phyloP scores from a whole-genome alignment of 1,140 invertebrate species.

The Drosophila serrata region DNA sequence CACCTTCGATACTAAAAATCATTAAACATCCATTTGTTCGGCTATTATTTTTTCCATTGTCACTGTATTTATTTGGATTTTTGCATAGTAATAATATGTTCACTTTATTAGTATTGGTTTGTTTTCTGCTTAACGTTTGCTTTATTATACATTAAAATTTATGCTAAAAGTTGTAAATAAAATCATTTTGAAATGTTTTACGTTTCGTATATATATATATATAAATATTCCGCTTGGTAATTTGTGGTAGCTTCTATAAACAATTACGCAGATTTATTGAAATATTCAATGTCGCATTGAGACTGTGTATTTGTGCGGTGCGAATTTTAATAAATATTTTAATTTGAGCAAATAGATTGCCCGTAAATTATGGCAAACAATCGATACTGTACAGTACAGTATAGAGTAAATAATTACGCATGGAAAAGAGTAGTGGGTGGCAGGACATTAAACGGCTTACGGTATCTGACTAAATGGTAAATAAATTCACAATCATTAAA shows the following conservation, averaged over 20 bases:
- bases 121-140: slow-evolving; percentile 50
- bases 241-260: slow-evolving; percentile 59
- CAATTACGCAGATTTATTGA: slow-evolving; percentile 62
- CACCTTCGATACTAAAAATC: slow-evolving; percentile 16
- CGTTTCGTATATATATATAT: slow-evolving; percentile 26
- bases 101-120: slow-evolving; percentile 67
- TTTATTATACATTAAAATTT: slow-evolving; percentile 78
- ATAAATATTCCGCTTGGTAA: slow-evolving; percentile 27
- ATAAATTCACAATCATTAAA: slow-evolving; percentile 48
- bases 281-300: slow-evolving; percentile 51
- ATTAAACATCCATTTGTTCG: slow-evolving; percentile 37
- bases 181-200: slow-evolving; percentile 72
- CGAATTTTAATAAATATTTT: slow-evolving; percentile 46
- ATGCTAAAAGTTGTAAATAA: slow-evolving; percentile 76
- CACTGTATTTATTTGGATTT: slow-evolving; percentile 79
- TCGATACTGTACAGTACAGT: slow-evolving; percentile 4
- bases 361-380: slow-evolving; percentile 64
- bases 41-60: slow-evolving; percentile 41
- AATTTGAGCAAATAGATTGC: slow-evolving; percentile 58
- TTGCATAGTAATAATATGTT: slow-evolving; percentile 79
- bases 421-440: slow-evolving; percentile 29
- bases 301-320: slow-evolving; percentile 17
- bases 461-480: slow-evolving; percentile 34
- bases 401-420: slow-evolving; percentile 34
- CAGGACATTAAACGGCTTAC: slow-evolving; percentile 53